Evolutionary conservation across 2,113 vertebrate genomes (phyloP).

Genomic region (Aleadryas rufinucha): DNA sequence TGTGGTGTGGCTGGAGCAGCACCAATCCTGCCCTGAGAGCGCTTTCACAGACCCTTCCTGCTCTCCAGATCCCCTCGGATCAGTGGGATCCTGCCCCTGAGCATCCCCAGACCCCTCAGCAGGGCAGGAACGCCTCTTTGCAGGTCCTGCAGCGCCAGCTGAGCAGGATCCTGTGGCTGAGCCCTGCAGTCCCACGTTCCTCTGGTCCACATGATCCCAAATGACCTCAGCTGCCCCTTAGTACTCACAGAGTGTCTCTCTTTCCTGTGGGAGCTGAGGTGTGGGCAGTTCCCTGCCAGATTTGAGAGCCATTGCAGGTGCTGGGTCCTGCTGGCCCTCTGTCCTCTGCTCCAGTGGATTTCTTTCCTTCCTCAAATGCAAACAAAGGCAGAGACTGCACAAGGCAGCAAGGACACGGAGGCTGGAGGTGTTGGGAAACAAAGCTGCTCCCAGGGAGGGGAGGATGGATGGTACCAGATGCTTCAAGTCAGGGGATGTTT

Average conservation of each 20-base stretch:
- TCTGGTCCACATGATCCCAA: background rate
- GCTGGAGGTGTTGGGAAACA: background rate
- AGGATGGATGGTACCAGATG: background rate
- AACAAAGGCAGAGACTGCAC: background rate
- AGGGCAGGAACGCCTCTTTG: background rate
- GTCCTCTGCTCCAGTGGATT: background rate
- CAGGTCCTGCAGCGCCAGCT: background rate
- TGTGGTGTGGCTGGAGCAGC: background rate
- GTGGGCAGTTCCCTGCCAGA: background rate
- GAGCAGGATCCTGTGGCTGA: background rate
- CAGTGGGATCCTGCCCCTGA: background rate
- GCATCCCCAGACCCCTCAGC: background rate
- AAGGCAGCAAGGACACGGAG: background rate
- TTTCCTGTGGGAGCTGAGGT: background rate
- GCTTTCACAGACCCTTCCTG: background rate
- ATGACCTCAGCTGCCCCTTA: background rate
- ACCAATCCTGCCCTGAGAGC: background rate
- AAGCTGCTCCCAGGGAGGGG: background rate
- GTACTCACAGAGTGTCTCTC: background rate
- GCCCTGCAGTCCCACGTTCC: background rate
- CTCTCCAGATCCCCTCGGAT: fast-evolving
- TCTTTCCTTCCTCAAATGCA: background rate
- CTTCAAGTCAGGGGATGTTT: background rate
- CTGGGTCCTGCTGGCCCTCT: background rate
- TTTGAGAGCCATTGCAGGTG: background rate